Evolutionary conservation across 2,888 invertebrate species (phyloP), one percentile per base, ranked within the genome.

Genomic region (Cecidostiba fungosa): DNA sequence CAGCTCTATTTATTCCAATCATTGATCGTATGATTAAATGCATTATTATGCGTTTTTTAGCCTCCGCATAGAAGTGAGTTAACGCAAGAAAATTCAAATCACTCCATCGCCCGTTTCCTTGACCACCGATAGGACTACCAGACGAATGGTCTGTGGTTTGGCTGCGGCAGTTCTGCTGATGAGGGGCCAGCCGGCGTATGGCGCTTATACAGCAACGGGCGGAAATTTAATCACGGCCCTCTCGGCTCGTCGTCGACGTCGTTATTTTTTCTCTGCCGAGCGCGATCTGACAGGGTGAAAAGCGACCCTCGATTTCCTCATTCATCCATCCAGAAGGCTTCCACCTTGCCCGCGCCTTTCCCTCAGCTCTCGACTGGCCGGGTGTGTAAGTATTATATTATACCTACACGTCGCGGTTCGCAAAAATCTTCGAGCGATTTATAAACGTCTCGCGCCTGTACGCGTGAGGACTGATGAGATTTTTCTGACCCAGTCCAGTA

Each of bases 181-280:
- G 36, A n/a, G 77, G 50, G 50, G 50, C 2, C 16, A 19, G 50
- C 16, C 16, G 3, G 19, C 16, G 19, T 16, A 50, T 19, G 19
- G 50, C 86, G 85, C 39, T 39, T 39, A 39, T 43, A 43, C 12
- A 43, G 86, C 79, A 77, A 77, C 74, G 84, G 39, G 69, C 87
- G 89, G 87, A 89, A 89, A 90, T 90, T 90, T 89, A 89, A 90
- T 90, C 89, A 88, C 86, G 79, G 86, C 79, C n/a, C n/a, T 77
- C 81, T 88, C 19, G 19, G 39, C 76, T 26, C 69, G 19, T 74
- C 85, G 50, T 36, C 73, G 59, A 78, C 70, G 29, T 72, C n/a
- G 50, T 29, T 82, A 82, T 84, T 39, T 66, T 66, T 36, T 81
- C 39, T 43, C 73, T 50, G 43, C 54, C 72, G 43, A 32, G 29